Evolutionary conservation across 2,113 vertebrate species (phyloP), one percentile per base, ranked within the genome.

Genomic region (Cottus gobio): DNA sequence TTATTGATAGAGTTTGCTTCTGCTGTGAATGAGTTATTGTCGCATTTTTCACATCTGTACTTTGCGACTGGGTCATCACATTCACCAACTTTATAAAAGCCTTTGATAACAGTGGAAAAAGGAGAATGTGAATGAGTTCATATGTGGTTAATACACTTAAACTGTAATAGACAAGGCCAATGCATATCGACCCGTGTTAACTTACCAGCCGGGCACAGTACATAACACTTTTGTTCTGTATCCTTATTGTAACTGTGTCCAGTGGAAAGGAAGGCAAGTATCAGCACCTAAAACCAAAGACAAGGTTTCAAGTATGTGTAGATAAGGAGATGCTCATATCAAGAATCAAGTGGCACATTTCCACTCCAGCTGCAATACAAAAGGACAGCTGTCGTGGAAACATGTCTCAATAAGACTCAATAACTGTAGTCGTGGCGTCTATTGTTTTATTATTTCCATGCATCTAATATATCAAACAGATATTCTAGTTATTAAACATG

Each of bases 1-100:
- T 1, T 0, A 0, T 0, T 0, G 0, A 0, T 0, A 0, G 0
- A 0, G 69, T 92, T 89, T 7, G 0, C 0, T 24, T 1, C 7
- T 0, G 0, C 48, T 61, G 78, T 80, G 61, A 0, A 92, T 18
- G 44, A 48, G 7, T 0, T 0, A 0, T 0, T 0, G 0, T 0
- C 0, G 64, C 93, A 93, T 50, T 1, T 4, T 72, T 34, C 0
- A 79, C 91, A 93, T 37, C 0, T 64, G 58, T 52, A 0, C 0
- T 0, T 8, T 20, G 0, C 0, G 15, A 0, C 0, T 16, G 0
- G 2, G 24, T 10, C 0, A 0, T 4, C 1, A 66, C 80, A 82
- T 0, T 0, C 0, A 5, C 7, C 26, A 3, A 0, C 2, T 42
- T 15, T 79, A 73, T 65, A 0, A 56, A 48, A 52, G 24, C 87